Base-by-base conservation (phyloP, 2,888 invertebrate species). In the Rhaphigaster nebulosa region DNA sequence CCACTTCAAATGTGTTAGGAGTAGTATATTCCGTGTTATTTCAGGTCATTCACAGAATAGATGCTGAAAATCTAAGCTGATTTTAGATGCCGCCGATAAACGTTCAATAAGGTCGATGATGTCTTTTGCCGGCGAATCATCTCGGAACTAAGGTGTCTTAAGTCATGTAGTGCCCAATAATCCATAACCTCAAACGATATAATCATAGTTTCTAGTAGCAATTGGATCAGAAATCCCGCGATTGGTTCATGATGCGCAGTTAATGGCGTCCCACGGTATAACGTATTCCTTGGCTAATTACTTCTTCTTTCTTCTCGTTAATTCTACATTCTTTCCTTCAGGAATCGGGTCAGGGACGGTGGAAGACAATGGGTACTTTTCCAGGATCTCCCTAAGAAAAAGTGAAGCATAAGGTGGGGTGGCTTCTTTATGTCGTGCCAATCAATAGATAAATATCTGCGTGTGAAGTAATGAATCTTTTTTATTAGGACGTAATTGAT, bases 311-410 rank as follows among this genome's bases (percentile, higher is more conserved):
- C 84, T 84, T 84, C 41, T 84, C 45, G 84, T 84, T 50, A 50
- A 45, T 84, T 84, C 45, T 50, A 84, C 84, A 84, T 84, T 84
- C 84, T 84, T 84, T 45, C 3, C 45, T 45, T 50, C n/a, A 84
- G 84, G 84, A 84, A 84, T 6, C 45, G 84, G 84, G 84, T 50
- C 45, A 50, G 45, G 41, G 45, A 84, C 84, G 45, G 41, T n/a
- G 26, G 45, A 26, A 45, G 45, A 84, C 84, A 84, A 84, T 84
- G 45, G 84, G 5, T 13, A 84, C 45, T 84, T 84, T 84, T 84
- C 84, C 84, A 84, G 45, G 84, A 84, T 84, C 45, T 84, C n/a
- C 41, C 45, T 26, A 45, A 84, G 84, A 84, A 84, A 76, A 84
- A 84, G 84, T 50, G 84, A 84, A 18, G 84, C n/a, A n/a, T 1